These are phyloP conservation scores for Micromys minutus DNA, from an alignment of 2,113 vertebrate species.

Conservation along the genomic window DNA sequence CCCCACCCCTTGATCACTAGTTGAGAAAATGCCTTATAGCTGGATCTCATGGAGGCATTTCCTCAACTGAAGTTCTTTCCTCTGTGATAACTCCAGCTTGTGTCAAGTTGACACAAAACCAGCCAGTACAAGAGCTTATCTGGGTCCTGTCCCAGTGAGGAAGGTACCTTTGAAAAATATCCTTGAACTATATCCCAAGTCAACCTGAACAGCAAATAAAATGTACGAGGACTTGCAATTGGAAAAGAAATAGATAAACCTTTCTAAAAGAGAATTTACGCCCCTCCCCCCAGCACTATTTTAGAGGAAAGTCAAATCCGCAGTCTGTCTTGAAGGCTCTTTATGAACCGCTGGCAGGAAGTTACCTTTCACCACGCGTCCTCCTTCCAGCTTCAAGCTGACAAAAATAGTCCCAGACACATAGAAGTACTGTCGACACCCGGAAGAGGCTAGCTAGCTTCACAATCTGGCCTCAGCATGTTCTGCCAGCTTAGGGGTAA, in stretches of 20 bases:
- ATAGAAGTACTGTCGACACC: neutral
- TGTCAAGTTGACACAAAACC: too few species aligned
- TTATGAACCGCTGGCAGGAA: neutral
- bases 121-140: too few species aligned
- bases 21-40: too few species aligned
- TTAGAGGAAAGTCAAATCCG: conserved; percentile 15
- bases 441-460: neutral
- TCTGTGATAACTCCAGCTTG: too few species aligned
- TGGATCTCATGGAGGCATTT: too few species aligned
- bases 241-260: neutral
- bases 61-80: too few species aligned
- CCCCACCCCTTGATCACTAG: too few species aligned
- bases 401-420: neutral
- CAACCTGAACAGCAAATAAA: neutral
- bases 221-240: neutral
- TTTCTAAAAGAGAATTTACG: neutral
- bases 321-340: neutral
- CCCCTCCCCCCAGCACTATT: neutral
- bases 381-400: neutral
- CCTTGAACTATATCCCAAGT: neutral
- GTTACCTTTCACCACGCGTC: neutral
- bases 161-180: neutral
- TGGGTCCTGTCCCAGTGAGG: too few species aligned
- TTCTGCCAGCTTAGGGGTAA: neutral
- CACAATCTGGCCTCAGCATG: neutral